phyloP scores from a whole-genome alignment of 2,888 invertebrate genomes.

The Villa cingulata region DNA sequence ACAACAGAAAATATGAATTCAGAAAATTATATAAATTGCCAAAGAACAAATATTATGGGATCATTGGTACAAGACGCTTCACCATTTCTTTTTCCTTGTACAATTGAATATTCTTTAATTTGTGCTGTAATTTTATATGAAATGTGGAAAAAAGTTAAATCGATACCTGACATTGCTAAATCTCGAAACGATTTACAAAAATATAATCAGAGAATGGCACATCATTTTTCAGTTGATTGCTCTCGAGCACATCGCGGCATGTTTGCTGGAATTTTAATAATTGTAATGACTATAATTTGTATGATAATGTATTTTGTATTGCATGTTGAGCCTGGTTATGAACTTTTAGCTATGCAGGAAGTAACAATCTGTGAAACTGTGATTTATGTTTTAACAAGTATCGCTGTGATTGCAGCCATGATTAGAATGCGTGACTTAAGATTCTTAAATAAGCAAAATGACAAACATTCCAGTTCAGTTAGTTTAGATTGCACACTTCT shows the following conservation, averaged over 20 bases:
- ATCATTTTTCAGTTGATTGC: constrained; percentile 70
- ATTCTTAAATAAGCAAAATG: constrained; percentile 35
- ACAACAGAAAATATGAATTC: not conserved
- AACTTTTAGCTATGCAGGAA: constrained; percentile 53
- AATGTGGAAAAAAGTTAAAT: constrained; percentile 76
- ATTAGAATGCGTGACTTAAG: constrained; percentile 52
- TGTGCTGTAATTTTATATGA: constrained; percentile 80
- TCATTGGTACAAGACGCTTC: constrained; percentile 52
- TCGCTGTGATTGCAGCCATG: constrained; percentile 48
- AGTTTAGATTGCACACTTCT: constrained; percentile 63
- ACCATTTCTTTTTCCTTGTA: constrained; percentile 79
- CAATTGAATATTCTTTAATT: constrained; percentile 80
- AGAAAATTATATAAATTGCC: constrained; percentile 32
- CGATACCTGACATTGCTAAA: constrained; percentile 41
- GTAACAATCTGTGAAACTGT: constrained; percentile 64
- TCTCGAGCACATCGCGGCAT: constrained; percentile 70
- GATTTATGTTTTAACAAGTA: constrained; percentile 53
- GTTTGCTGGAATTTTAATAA: constrained; percentile 57
- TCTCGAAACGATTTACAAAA: constrained; percentile 32
- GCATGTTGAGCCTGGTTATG: constrained; percentile 47
- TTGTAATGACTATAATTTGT: constrained; percentile 72
- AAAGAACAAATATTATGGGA: constrained; percentile 55
- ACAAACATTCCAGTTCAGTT: constrained; percentile 35
- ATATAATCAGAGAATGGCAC: constrained; percentile 34
- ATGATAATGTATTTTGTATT: constrained; percentile 84